Base-by-base conservation (phyloP, 2,797 vertebrate genomes). In the Galagoides demidoff region DNA sequence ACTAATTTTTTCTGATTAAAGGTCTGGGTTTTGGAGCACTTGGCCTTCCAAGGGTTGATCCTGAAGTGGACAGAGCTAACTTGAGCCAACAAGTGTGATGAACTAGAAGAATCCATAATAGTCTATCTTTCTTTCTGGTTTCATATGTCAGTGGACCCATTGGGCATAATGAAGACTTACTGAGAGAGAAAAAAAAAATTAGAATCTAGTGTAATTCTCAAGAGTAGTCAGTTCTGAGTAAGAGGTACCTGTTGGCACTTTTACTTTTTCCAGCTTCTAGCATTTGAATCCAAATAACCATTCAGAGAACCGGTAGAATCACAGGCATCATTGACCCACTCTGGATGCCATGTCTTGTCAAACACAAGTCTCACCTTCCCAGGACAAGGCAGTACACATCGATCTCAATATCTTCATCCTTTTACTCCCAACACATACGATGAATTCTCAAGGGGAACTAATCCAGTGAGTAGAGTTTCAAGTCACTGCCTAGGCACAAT, bases 381-480 rank as follows among this genome's bases (percentile, higher is more conserved):
- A 59, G 43, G 91, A 55, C 27, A 92, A 94, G 68, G 20, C 20
- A 94, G 76, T 25, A 81, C 61, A 95, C 6, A 71, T 70, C 86
- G 25, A 81, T 71, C 45, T 89, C 37, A 84, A 4, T 34, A 3
- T 90, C 49, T 88, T 82, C 31, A 84, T 73, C 77, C 37, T 63
- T 90, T 85, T 93, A 25, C 55, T 91, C 9, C 22, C 45, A 64
- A 64, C 20, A 63, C 6, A 23, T 63, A 49, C 71, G 90, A 57
- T 74, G 78, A 95, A 90, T 79, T 94, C 55, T 90, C 55, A 76
- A 89, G 20, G 7, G 25, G 43, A 91, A 82, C 57, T 79, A 91
- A 77, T 89, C 55, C 55, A 91, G 31, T 92, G 34, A 87, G 10
- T 19, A 83, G n/a, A 92, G 16, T 79, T 94, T 92, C 79, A 91